Percentiles rank a stretch among this genome's conserved stretches.
Evolutionary conservation across 2,888 invertebrate genomes (phyloP).

Genomic region (Vesta saturnalis): DNA sequence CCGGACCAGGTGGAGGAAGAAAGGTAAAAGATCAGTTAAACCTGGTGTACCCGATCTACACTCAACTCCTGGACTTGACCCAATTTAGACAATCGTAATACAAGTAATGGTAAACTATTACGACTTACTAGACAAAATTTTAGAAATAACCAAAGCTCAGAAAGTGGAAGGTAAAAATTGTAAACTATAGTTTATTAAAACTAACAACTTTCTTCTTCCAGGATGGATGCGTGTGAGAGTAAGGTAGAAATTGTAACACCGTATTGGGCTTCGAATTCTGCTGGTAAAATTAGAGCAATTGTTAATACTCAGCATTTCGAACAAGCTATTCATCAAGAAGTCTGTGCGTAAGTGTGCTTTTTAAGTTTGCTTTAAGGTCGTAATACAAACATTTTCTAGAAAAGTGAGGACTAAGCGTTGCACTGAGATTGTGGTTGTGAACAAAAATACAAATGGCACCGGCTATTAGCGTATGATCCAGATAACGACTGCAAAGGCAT

Average conservation of each 20-base stretch:
- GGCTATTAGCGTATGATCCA: slow-evolving; percentile 90
- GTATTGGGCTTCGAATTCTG: slow-evolving; percentile 94
- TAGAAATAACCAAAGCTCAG: slow-evolving; percentile 64
- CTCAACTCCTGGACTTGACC: slow-evolving; percentile 62
- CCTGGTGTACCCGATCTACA: slow-evolving; percentile 71
- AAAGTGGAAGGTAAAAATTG: slow-evolving; percentile 66
- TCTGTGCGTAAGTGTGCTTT: slow-evolving; percentile 81
- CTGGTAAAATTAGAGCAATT: slow-evolving; percentile 89
- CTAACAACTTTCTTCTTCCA: slow-evolving; percentile 57
- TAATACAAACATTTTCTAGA: slow-evolving; percentile 52
- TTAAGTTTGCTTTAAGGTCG: not conserved
- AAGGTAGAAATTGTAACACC: slow-evolving; percentile 93
- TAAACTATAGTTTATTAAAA: not conserved
- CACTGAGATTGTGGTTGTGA: slow-evolving; percentile 90
- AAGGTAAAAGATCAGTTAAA: slow-evolving; percentile 57
- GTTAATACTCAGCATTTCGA: slow-evolving; percentile 96
- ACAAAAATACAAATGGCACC: slow-evolving; percentile 89
- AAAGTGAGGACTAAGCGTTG: slow-evolving; percentile 84
- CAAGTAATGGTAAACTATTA: slow-evolving; percentile 64
- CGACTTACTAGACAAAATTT: slow-evolving; percentile 67
- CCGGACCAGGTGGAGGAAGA: slow-evolving; percentile 61
- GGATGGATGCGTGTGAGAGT: slow-evolving; percentile 89
- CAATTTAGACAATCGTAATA: slow-evolving; percentile 62
- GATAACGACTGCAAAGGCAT: slow-evolving; percentile 93
- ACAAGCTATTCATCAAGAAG: slow-evolving; percentile 94